Conservation (phyloP, 2,888 invertebrate genomes). For the Orchestes rusci region DNA sequence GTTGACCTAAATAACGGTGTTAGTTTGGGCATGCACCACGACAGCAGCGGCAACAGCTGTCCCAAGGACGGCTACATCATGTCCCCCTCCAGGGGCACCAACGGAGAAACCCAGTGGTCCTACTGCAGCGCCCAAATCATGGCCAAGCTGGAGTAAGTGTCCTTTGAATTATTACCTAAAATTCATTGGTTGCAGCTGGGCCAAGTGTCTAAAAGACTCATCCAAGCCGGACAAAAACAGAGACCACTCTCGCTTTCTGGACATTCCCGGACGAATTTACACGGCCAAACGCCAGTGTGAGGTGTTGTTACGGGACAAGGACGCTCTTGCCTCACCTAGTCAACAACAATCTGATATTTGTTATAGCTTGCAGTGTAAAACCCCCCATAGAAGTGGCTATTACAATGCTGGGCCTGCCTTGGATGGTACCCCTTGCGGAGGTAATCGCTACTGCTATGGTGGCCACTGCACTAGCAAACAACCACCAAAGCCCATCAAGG, state of each 20-base stretch:
- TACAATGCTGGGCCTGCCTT: slow-evolving; percentile 77
- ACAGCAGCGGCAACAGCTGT: slow-evolving; percentile 64
- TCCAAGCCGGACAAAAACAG: slow-evolving; percentile 47
- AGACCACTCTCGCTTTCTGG: slow-evolving; percentile 55
- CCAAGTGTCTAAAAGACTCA: slow-evolving; percentile 58
- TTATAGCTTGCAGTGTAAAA: slow-evolving; percentile 61
- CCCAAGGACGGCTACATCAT: slow-evolving; percentile 73
- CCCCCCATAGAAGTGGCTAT: slow-evolving; percentile 64
- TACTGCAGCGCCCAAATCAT: slow-evolving; percentile 63
- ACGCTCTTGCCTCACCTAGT: slow-evolving; percentile 51
- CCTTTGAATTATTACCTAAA: neutral
- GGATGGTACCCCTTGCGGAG: slow-evolving; percentile 73
- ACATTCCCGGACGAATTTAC: slow-evolving; percentile 63
- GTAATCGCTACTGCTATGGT: slow-evolving; percentile 64
- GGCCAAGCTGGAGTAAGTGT: slow-evolving; percentile 50
- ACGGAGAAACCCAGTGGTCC: slow-evolving; percentile 74
- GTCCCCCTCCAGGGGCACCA: slow-evolving; percentile 72
- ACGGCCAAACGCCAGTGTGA: slow-evolving; percentile 71
- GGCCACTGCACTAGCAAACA: slow-evolving; percentile 53
- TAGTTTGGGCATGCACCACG: slow-evolving; percentile 78
- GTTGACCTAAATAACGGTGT: too few relatives aligned
- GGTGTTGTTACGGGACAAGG: slow-evolving; percentile 58
- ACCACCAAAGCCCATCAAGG: slow-evolving; percentile 39
- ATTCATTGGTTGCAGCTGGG: slow-evolving; percentile 45
- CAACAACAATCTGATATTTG: slow-evolving; percentile 49